Conservation (phyloP, 1,140 invertebrate species). For the Lasioglossum baleicum region DNA sequence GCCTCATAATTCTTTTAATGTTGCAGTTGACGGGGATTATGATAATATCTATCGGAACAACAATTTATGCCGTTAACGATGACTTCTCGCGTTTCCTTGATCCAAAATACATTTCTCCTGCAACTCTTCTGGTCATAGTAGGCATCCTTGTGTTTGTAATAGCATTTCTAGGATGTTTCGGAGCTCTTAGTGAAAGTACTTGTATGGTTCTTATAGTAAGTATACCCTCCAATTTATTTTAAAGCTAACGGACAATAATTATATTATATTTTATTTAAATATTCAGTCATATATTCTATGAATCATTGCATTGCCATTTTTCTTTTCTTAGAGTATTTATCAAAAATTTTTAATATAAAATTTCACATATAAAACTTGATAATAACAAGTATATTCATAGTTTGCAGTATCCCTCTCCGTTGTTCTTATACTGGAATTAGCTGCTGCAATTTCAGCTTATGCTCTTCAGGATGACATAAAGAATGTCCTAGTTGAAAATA, state of each 20-base stretch:
- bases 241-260: background rate
- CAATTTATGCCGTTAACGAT: constrained; percentile 86
- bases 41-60: constrained; percentile 88
- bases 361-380: constrained; percentile 2
- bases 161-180: constrained; percentile 90
- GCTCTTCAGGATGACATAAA: constrained; percentile 84
- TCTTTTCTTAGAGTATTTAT: background rate
- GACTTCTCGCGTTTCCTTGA: constrained; percentile 87
- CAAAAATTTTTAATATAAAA: background rate
- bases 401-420: constrained; percentile 89
- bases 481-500: constrained; percentile 81
- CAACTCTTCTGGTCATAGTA: constrained; percentile 87
- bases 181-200: constrained; percentile 90
- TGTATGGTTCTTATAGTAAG: constrained; percentile 85
- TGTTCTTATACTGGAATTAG: constrained; percentile 90
- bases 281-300: background rate
- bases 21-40: constrained; percentile 86
- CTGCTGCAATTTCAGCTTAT: constrained; percentile 90
- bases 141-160: constrained; percentile 89
- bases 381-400: constrained; percentile 78
- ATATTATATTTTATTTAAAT: background rate
- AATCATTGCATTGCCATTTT: background rate
- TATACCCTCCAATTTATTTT: background rate
- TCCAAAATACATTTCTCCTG: constrained; percentile 85
- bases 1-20: constrained; percentile 19